Conservation (phyloP, 1,140 invertebrate genomes). For the Helicoverpa armigera region DNA sequence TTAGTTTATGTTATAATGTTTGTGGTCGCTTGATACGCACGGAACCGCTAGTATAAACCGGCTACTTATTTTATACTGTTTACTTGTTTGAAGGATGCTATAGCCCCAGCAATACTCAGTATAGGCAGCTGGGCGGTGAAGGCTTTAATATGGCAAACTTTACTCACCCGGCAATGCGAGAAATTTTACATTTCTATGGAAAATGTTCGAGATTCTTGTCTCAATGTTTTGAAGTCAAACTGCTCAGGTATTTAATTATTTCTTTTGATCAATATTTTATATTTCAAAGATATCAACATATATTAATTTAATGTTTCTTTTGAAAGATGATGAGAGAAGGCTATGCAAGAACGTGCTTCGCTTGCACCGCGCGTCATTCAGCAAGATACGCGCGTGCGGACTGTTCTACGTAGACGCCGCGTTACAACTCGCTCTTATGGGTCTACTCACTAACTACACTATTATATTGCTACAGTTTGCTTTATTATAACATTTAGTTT, state of each 20-base stretch:
- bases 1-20: too few species aligned
- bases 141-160: too few species aligned
- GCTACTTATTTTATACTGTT: too few species aligned
- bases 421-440: too few species aligned
- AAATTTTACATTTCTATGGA: constrained; percentile 15
- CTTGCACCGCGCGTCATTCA: constrained; percentile 11
- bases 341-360: constrained; percentile 10
- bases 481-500: not conserved
- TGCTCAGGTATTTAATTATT: not conserved
- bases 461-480: not conserved
- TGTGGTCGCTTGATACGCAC: too few species aligned
- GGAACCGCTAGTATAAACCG: too few species aligned
- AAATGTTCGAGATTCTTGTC: not conserved
- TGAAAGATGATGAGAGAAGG: not conserved
- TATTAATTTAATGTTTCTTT: not conserved
- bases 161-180: constrained; percentile 1
- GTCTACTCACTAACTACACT: not conserved
- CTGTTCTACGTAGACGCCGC: too few species aligned
- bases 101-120: too few species aligned
- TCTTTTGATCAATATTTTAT: too few species aligned
- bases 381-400: not conserved
- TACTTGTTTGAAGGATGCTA: too few species aligned
- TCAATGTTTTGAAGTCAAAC: not conserved
- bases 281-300: not conserved
- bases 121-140: too few species aligned